phyloP scores from a whole-genome alignment of 2,797 vertebrate genomes.

The Typhlichthys subterraneus region DNA sequence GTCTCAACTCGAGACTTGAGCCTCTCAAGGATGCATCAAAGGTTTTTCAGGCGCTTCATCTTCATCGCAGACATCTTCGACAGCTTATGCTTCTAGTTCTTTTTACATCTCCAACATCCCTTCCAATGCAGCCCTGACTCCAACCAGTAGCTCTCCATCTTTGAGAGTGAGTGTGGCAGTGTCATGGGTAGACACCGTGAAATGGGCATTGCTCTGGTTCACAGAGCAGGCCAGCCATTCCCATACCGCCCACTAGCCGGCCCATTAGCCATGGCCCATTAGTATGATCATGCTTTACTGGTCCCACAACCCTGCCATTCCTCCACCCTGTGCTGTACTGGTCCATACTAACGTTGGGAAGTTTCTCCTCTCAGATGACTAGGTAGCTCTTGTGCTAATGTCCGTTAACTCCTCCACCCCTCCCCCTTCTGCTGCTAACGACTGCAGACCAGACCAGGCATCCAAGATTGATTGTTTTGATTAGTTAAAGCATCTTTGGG shows the following conservation, averaged over 20 bases:
- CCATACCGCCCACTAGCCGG: conserved; percentile 51
- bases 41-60: conserved; percentile 19
- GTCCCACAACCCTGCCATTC: conserved; percentile 53
- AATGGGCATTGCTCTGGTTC: conserved; percentile 79
- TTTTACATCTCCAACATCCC: conserved; percentile 45
- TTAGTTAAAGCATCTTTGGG: conserved; percentile 67
- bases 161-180: conserved; percentile 69
- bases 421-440: conserved; percentile 57
- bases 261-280: conserved; percentile 81
- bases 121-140: conserved; percentile 27
- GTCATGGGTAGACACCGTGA: conserved; percentile 76
- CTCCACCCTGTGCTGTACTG: conserved; percentile 55
- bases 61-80: conserved; percentile 12
- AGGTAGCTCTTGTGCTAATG: conserved; percentile 60
- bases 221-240: conserved; percentile 62
- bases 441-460: conserved; percentile 56
- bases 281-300: conserved; percentile 69
- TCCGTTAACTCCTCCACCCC: conserved; percentile 35
- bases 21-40: conserved; percentile 6
- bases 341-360: conserved; percentile 59
- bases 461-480: conserved; percentile 76
- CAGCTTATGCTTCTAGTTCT: conserved; percentile 46
- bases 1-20: too few relatives aligned
- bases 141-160: conserved; percentile 68
- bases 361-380: conserved; percentile 59